Evolutionary conservation across 2,113 vertebrate species (phyloP), one percentile per base, ranked within the genome.

Genomic region (Dissostichus mawsoni): DNA sequence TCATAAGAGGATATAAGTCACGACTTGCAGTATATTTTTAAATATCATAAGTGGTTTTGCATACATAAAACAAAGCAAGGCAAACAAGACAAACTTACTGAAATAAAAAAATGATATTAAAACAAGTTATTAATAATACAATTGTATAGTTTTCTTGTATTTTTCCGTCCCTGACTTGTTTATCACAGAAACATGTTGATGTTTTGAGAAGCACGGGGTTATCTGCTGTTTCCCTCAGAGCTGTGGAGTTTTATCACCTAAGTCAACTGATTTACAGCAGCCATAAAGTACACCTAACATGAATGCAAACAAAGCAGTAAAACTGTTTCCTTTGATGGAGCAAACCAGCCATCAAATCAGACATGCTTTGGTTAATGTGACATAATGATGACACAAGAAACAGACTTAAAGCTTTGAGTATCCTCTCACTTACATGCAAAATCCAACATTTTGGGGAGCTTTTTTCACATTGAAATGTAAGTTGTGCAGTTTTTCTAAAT

Each of bases 221-320:
- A 4, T 50, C n/a, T 20, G 29, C 57, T 41, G 12, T 36, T 36
- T 36, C 5, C 5, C 5, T 6, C 36, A 36, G 1, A 36, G 36
- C 36, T 7, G 5, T 9, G 12, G 8, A 36, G 0, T 57, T 80
- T 44, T 16, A 68, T 69, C 1, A 20, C 47, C 14, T 11, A 36
- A 45, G 45, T 52, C 20, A 20, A 9, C 57, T 55, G 64, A 17
- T 87, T 73, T 69, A 78, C 41, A 73, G 64, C 41, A n/a, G 13
- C 67, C 18, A 58, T 71, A 45, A 72, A 72, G 2, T 45, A 4
- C n/a, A 56, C 12, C 5, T 9, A 57, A 68, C 11, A 48, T 53
- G 51, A 23, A 69, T 14, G 58, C 41, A 77, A 74, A 76, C 73
- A 74, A 74, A 74, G 55, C 72, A 57, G 48, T 66, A 33, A 64